These are phyloP conservation scores for Protobothrops mucrosquamatus DNA, from an alignment of 2,113 vertebrate species.

Conservation along the genomic window DNA sequence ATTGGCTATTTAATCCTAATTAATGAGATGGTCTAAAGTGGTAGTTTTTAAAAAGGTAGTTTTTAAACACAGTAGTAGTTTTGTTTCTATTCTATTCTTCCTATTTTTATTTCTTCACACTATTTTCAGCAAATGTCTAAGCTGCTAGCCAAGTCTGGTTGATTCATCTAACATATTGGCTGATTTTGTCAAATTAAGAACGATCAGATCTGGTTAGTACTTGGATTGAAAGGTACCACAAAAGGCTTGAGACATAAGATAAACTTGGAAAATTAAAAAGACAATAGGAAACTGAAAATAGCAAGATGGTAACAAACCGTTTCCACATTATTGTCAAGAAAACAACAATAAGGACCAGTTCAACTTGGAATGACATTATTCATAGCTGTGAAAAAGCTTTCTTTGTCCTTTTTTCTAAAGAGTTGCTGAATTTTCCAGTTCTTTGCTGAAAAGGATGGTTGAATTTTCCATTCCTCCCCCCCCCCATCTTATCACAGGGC, in stretches of 20 bases:
- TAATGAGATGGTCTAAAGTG: background rate
- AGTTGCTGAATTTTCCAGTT: background rate
- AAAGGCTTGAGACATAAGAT: background rate
- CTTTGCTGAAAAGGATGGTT: background rate
- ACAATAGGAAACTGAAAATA: background rate
- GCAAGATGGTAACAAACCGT: background rate
- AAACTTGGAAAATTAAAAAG: background rate
- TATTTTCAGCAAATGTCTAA: background rate
- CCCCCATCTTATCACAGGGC: background rate
- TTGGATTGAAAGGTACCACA: background rate
- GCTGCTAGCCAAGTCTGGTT: background rate
- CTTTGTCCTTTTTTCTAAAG: background rate
- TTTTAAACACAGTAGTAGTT: background rate
- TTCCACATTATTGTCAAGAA: background rate
- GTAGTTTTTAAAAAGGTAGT: background rate
- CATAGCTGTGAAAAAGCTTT: background rate
- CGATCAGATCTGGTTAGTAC: background rate
- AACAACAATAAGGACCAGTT: background rate
- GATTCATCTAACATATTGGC: background rate
- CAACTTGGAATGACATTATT: background rate
- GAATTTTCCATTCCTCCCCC: background rate
- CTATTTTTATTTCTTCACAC: background rate
- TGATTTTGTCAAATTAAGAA: background rate
- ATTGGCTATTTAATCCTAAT: background rate
- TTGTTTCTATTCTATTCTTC: background rate